Evolutionary conservation across 2,113 vertebrate species (phyloP).

Genomic region (Misgurnus mizolepis): DNA sequence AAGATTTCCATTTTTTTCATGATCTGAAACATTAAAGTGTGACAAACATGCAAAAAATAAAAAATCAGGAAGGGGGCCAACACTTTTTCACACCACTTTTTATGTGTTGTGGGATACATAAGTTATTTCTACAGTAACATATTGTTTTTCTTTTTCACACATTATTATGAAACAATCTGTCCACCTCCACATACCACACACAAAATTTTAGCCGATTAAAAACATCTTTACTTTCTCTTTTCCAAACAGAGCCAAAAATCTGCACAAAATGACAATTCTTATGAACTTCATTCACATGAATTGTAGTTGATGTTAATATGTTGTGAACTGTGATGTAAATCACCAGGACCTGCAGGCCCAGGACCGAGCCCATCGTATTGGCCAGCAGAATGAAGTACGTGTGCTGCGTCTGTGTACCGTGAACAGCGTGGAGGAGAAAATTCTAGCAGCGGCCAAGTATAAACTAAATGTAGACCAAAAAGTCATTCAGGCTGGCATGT

Average conservation of each 20-base stretch:
- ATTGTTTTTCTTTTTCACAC: not conserved
- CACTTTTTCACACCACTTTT: too few species aligned
- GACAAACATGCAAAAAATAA: too few species aligned
- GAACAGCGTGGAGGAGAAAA: constrained; percentile 91
- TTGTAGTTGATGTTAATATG: not conserved
- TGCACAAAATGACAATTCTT: not conserved
- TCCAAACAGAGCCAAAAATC: not conserved
- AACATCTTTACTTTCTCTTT: not conserved
- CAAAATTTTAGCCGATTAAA: too few species aligned
- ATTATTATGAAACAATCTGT: not conserved
- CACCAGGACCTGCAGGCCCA: constrained; percentile 86
- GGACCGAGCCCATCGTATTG: constrained; percentile 86
- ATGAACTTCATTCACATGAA: not conserved
- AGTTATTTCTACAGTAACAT: not conserved
- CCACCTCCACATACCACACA: not conserved
- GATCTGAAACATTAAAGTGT: too few species aligned
- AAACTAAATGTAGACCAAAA: constrained; percentile 91
- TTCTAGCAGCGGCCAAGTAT: constrained; percentile 87
- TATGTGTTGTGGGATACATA: not conserved
- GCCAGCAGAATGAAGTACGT: constrained; percentile 88
- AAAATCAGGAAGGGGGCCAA: too few species aligned
- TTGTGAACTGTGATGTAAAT: not conserved
- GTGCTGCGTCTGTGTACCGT: constrained; percentile 86
- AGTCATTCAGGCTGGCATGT: constrained; percentile 91
- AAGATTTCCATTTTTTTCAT: too few species aligned